Base-by-base conservation (phyloP, 2,797 vertebrate genomes). In the Smutsia gigantea region DNA sequence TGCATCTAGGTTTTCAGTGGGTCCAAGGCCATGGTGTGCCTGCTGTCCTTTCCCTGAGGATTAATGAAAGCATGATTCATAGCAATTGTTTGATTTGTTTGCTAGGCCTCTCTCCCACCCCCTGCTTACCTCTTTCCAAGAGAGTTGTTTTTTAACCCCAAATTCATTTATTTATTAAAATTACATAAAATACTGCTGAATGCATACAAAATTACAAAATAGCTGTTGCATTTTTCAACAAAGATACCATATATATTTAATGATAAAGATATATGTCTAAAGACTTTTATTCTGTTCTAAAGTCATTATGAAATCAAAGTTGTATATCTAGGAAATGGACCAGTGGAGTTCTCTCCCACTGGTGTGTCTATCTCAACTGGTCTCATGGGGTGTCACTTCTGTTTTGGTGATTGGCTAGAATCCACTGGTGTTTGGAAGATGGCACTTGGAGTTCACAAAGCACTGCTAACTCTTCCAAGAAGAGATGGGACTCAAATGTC, bases 331-430 rank as follows among this genome's bases (percentile, higher is more conserved):
- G 99, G 99, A 98, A 99, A 99, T 98, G 99, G 99, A 8, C 99
- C 99, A 42, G 99, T 99, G 82, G 99, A 99, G 98, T 99, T 99
- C 97, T 99, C 99, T 97, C 99, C 99, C 97, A 99, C 99, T 0
- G 99, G 99, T 0, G 99, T 99, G 98, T 99, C 99, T 59, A 99
- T 99, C 97, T 99, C 99, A 96, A 99, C 99, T 98, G 99, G 99
- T 18, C 99, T 98, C 99, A 99, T 99, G 97, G 99, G 0, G 99
- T 99, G 98, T 99, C 99, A 69, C 99, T 98, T 82, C 99, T 99
- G 39, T 99, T 99, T 97, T 99, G 99, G 97, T 99, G 99, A 98
- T 99, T 99, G 7, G 99, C 99, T 95, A 99, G 97, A 34, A 99
- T 92, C 61, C 55, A 66, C 37, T 27, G 29, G 14, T 25, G 7